Evolutionary conservation across 2,797 vertebrate species (phyloP).

Genomic region (Poecilia gillii): DNA sequence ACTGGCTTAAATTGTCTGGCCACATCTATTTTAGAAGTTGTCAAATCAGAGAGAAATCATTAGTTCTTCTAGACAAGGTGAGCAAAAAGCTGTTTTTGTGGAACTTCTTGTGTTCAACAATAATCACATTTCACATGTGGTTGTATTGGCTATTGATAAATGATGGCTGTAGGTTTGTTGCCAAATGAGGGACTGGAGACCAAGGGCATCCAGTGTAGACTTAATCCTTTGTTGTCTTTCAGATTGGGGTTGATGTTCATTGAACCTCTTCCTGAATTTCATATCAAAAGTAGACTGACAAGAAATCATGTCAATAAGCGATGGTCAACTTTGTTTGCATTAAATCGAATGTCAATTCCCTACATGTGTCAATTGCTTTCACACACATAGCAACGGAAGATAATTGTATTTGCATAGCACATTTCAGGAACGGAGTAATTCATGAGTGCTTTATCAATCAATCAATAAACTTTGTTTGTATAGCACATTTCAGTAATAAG

Average conservation of each 20-base stretch:
- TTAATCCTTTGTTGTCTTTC: background rate
- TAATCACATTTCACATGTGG: background rate
- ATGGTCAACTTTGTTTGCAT: too few species aligned
- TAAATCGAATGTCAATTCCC: too few species aligned
- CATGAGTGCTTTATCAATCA: too few species aligned
- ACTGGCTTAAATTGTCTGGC: background rate
- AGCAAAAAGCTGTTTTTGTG: background rate
- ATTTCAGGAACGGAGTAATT: too few species aligned
- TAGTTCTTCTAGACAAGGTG: background rate
- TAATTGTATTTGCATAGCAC: too few species aligned
- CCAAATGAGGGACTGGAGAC: background rate
- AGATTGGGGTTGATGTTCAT: background rate
- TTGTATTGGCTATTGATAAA: background rate
- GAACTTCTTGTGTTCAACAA: background rate
- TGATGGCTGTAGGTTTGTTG: background rate
- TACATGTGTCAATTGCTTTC: too few species aligned
- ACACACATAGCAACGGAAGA: too few species aligned
- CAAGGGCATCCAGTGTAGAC: background rate
- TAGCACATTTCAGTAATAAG: too few species aligned
- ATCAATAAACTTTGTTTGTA: too few species aligned
- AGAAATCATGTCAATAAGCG: too few species aligned
- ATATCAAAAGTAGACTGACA: too few species aligned
- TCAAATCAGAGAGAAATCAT: background rate
- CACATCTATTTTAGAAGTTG: background rate
- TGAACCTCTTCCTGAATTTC: background rate